These are phyloP conservation scores for Watsonalla cultraria DNA, from an alignment of 2,888 invertebrate species.

Conservation along the genomic window DNA sequence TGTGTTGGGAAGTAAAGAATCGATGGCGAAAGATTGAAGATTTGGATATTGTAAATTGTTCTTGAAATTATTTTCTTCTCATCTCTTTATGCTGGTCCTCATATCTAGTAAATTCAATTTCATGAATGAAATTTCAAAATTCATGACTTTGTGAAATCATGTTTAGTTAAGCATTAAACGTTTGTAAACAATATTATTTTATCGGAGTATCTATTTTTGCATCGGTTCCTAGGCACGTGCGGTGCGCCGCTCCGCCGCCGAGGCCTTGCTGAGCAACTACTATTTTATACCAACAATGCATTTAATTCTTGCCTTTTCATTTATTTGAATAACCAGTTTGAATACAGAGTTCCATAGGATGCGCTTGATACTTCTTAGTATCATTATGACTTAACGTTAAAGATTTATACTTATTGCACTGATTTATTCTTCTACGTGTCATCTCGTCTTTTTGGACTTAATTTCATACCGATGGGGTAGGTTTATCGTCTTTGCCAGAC, in stretches of 20 bases:
- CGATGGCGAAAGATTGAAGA: too few species aligned
- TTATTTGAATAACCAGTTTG: neutral
- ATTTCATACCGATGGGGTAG: too few species aligned
- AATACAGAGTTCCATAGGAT: too few species aligned
- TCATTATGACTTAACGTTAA: too few species aligned
- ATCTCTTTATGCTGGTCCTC: too few species aligned
- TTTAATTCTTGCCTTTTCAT: neutral
- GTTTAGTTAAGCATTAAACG: slow-evolving; percentile 8
- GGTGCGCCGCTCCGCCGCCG: slow-evolving; percentile 3
- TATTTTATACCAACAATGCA: slow-evolving; percentile 7
- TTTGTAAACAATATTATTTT: slow-evolving; percentile 13
- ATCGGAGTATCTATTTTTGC: slow-evolving; percentile 15
- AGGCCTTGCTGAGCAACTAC: slow-evolving; percentile 16
- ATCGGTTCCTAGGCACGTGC: slow-evolving; percentile 13
- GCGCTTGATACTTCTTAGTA: too few species aligned
- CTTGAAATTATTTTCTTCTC: too few species aligned
- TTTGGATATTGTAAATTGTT: too few species aligned
- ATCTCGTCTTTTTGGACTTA: too few species aligned
- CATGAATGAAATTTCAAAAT: neutral
- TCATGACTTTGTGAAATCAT: neutral
- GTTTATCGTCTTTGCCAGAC: neutral
- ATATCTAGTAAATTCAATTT: too few species aligned
- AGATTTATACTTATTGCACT: neutral
- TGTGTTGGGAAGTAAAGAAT: too few species aligned
- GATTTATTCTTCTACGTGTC: too few species aligned